Conservation (phyloP, 2,797 vertebrate species). For the Basileuterus tristriatus region DNA sequence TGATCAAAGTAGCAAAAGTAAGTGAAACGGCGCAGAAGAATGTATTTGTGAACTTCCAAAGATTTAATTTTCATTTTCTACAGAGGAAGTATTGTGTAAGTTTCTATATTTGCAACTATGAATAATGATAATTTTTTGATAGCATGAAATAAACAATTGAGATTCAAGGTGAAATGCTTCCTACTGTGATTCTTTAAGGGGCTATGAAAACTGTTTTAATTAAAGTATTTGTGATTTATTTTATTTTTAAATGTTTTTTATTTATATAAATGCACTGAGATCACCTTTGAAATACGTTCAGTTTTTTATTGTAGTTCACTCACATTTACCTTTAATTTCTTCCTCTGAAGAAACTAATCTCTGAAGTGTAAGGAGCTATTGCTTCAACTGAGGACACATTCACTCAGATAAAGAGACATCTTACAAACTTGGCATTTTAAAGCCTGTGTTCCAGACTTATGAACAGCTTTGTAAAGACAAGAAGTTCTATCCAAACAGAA, state of each 20-base stretch:
- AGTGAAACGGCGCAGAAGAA: not conserved
- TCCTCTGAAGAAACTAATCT: not conserved
- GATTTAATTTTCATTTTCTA: not conserved
- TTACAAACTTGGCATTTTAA: conserved; percentile 4
- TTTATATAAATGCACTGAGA: not conserved
- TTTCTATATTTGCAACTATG: not conserved
- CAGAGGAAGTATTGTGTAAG: not conserved
- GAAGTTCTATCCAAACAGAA: conserved; percentile 15
- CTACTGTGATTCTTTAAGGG: not conserved
- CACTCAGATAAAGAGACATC: not conserved
- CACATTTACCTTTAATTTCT: not conserved
- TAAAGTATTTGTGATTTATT: not conserved
- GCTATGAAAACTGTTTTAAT: not conserved
- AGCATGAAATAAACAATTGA: not conserved
- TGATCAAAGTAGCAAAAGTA: not conserved
- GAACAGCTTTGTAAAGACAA: conserved; percentile 26
- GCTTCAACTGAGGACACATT: not conserved
- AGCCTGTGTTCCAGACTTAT: not conserved
- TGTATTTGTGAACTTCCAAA: not conserved
- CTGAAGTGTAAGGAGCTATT: not conserved
- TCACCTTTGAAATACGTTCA: not conserved
- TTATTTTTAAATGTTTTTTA: not conserved
- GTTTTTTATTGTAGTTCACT: not conserved
- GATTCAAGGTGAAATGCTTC: not conserved
- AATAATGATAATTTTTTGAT: not conserved